Conservation (phyloP, 2,888 invertebrate genomes). For the Argyresthia albistria region DNA sequence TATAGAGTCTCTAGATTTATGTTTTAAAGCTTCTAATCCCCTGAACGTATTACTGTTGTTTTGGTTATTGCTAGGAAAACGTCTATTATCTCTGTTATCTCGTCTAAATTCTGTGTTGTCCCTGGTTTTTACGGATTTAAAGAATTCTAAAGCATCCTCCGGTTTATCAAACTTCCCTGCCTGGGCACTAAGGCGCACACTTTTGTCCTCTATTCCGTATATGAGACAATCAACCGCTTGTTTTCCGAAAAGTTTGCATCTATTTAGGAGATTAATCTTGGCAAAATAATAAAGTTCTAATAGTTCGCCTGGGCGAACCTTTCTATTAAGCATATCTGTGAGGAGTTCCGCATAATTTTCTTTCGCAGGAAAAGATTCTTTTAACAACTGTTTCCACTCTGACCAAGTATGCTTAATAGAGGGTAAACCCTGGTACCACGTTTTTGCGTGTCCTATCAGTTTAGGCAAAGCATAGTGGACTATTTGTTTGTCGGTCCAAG, state of each 20-base stretch:
- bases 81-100: not conserved
- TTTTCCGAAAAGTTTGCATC: conserved; percentile 11
- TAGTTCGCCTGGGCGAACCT: conserved; percentile 8
- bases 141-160: conserved; percentile 13
- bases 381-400: conserved; percentile 8
- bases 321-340: conserved; percentile 11
- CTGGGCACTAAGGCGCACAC: conserved; percentile 14
- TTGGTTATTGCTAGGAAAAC: no score
- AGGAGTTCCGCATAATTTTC: conserved; percentile 12
- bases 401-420: conserved; percentile 9
- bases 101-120: not conserved
- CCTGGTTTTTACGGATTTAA: conserved; percentile 1
- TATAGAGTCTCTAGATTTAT: no score
- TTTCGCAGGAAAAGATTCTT: conserved; percentile 6
- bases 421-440: no score
- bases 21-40: not conserved
- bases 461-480: conserved; percentile 10
- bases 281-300: conserved; percentile 12
- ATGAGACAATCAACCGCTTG: conserved; percentile 15
- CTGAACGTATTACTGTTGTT: not conserved
- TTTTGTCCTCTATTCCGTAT: conserved; percentile 14
- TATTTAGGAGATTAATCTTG: conserved; percentile 13
- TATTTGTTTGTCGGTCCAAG: conserved; percentile 4
- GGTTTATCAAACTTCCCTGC: conserved; percentile 15
- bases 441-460: conserved; percentile 5